Base-by-base conservation (phyloP, 2,797 vertebrate species). In the Megaceryle alcyon region DNA sequence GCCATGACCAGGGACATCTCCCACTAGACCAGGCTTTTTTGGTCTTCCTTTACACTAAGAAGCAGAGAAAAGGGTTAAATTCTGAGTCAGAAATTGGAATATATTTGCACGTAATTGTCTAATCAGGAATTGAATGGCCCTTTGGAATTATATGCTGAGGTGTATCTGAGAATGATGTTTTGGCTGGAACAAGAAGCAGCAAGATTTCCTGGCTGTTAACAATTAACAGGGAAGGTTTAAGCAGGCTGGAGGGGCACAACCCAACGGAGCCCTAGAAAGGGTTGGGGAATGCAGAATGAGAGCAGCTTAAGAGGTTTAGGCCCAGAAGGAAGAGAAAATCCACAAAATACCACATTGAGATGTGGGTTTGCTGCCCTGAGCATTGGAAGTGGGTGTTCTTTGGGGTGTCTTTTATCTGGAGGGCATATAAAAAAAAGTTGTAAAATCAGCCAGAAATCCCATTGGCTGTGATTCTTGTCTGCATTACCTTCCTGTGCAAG, bases 61-160 rank as follows among this genome's bases (percentile, higher is more conserved):
- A 41, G n/a, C 48, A 56, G 48, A 77, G 63, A 69, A 87, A 81
- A 77, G 81, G n/a, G 79, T 92, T 95, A 81, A 81, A 61, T 57
- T 88, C 43, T 51, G 16, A 43, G n/a, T 39, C n/a, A 83, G 70
- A 73, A 83, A 28, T 22, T 35, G 49, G 23, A 44, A 37, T 80
- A 13, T 44, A 78, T 96, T 94, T 94, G 53, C 57, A 25, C 91
- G 10, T 91, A 90, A 75, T 91, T 94, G 69, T 54, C 61, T 83
- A 53, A 82, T 71, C 25, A 48, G 82, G 41, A 78, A 9, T 46
- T 49, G 76, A 95, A 64, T 86, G 82, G 72, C 39, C 75, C 44
- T 89, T 85, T 92, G 64, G 37, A 89, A 70, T 22, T 60, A 56
- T 61, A 78, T 43, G 14, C 31, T 46, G 82, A 77, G 72, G 49